A percentile compares a stretch with the other conserved stretches of the same genome.
Conservation (phyloP, 2,888 invertebrate species). For the Drosophila rubida region DNA sequence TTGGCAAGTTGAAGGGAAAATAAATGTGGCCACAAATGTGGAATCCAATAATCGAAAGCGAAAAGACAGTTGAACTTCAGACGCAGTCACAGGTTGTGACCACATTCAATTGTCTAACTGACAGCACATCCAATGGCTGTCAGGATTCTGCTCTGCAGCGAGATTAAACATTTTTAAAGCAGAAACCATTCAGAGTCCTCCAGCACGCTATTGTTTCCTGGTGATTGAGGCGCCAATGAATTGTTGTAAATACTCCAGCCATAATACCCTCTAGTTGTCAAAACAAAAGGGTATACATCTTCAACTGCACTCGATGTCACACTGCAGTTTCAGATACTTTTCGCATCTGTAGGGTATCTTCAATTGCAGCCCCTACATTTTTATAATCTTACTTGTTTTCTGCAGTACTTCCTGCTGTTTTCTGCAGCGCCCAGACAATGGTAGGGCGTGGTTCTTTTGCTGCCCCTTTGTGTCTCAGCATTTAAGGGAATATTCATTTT, state of each 20-base stretch:
- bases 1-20: conserved; percentile 39
- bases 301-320: background rate
- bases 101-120: conserved; percentile 11
- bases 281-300: background rate
- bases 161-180: conserved; percentile 8
- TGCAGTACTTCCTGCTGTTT: conserved; percentile 2
- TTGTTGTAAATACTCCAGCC: background rate
- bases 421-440: conserved; percentile 48
- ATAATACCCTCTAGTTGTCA: background rate
- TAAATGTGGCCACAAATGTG: conserved; percentile 55
- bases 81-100: conserved; percentile 12
- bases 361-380: background rate
- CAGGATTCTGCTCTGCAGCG: background rate
- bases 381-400: background rate
- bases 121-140: conserved; percentile 1
- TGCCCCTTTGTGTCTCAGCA: conserved; percentile 4
- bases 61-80: conserved; percentile 8
- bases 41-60: conserved; percentile 14
- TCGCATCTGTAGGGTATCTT: background rate
- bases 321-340: background rate
- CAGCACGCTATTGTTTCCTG: background rate
- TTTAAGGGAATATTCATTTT: conserved; percentile 37
- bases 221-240: background rate
- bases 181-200: background rate
- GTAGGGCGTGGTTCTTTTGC: conserved; percentile 23